Base-by-base conservation (phyloP, 2,113 vertebrate species). In the Ifrita kowaldi region DNA sequence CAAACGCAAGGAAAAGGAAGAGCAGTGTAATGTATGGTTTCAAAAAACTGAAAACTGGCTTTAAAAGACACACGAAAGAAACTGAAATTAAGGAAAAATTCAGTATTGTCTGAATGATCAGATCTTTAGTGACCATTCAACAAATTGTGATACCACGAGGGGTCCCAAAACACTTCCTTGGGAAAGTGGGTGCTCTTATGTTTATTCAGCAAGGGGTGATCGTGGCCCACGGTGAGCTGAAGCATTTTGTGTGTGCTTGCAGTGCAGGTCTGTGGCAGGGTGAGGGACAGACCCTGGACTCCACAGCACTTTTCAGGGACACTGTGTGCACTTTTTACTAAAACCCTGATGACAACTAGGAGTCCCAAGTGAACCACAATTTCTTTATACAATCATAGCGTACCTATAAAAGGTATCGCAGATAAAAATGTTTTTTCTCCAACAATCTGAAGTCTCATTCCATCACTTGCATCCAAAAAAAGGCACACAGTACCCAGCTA, bases 101-200 rank as follows among this genome's bases (percentile, higher is more conserved):
- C 30, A 16, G 32, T 52, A 52, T 35, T n/a, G 15, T 22, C 27
- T 64, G 41, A 53, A 27, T 13, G 16, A 56, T 23, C 19, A 77
- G 73, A 19, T 4, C 16, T 77, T 76, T 22, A 41, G 22, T 20
- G 32, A 56, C 35, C 41, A 14, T 64, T 68, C 77, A 35, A 64
- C 41, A 84, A 42, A n/a, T 16, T 68, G 3, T n/a, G 47, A 15
- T 8, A 27, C 6, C 42, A 12, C 1, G 6, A 39, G 71, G 55
- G 33, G 44, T 73, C 63, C 49, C 24, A 20, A 41, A 64, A 23
- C 3, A 0, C 1, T 2, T 10, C 13, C 8, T 3, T n/a, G 35
- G 68, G 50, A 17, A 65, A 46, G 30, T 24, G 44, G 4, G 14
- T 16, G 24, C 37, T 76, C 4, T 19, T 17, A 6, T 14, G 49